Evolutionary conservation across 2,888 invertebrate species (phyloP), one percentile per base, ranked within the genome.

Genomic region (Lamproptera curius): DNA sequence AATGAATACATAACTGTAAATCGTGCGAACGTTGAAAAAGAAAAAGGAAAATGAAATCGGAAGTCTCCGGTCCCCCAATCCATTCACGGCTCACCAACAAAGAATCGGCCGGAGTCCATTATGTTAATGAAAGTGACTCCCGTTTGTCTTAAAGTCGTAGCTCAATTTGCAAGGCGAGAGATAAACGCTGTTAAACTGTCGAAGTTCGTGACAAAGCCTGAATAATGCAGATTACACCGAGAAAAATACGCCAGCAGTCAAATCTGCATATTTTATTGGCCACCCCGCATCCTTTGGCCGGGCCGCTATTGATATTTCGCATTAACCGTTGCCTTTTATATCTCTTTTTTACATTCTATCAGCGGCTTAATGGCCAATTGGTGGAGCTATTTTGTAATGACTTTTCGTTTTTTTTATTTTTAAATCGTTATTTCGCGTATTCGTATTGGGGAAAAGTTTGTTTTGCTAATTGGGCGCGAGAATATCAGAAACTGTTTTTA

Each of bases 141-240:
- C 83, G 86, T 87, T 87, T 87, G 86, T 87, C 86, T 87, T 83
- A 79, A 87, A 86, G 85, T 86, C 86, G 86, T 84, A 82, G 85
- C 86, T 87, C 86, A 87, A 87, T 87, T 86, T 87, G 86, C 86
- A 84, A 86, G 82, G 82, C 82, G 83, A 81, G 83, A 86, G 86
- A 87, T 87, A 87, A 87, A 86, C 85, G 86, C 84, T 85, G 86
- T 85, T 87, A 86, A 87, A 87, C 86, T 85, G 86, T 87, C 86
- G 85, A 87, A 87, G 84, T 85, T 85, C 85, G 86, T 85, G 85
- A 85, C 86, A 81, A 82, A 84, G 86, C 81, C 85, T 87, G 86
- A 87, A 87, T 87, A 86, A 87, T 87, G 86, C 84, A 87, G 86
- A 87, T 87, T 86, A 87, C 86, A 85, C 77, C 63, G 80, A 80